phyloP scores from a whole-genome alignment of 2,888 invertebrate genomes.

The Agrochola lota region DNA sequence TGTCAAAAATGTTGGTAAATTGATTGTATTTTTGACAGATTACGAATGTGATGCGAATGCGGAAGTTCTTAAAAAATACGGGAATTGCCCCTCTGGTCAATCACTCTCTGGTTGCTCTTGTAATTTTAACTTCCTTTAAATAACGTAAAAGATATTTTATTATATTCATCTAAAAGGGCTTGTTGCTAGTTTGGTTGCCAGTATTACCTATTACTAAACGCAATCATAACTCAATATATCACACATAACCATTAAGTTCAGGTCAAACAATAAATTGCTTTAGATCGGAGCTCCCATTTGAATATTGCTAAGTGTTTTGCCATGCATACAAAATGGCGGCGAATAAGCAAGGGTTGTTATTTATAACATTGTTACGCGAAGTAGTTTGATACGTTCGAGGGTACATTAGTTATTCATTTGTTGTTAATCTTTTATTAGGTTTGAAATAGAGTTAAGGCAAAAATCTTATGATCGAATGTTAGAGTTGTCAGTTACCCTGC shows the following conservation, averaged over 20 bases:
- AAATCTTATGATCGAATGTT: neutral
- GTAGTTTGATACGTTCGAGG: conserved; percentile 39
- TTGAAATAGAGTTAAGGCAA: neutral
- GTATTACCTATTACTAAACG: conserved; percentile 13
- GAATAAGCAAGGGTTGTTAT: conserved; percentile 45
- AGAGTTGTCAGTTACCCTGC: neutral
- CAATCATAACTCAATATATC: conserved; percentile 42
- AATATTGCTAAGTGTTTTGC: conserved; percentile 63
- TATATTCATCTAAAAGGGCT: neutral
- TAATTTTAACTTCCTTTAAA: neutral
- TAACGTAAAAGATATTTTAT: neutral
- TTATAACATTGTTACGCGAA: conserved; percentile 35
- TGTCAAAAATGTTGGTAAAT: too few relatives aligned
- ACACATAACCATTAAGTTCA: conserved; percentile 46
- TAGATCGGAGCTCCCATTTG: conserved; percentile 56
- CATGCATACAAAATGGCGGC: conserved; percentile 60
- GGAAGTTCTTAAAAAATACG: too few relatives aligned
- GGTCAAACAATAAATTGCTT: conserved; percentile 57
- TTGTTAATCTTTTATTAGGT: too few relatives aligned
- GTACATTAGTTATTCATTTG: conserved; percentile 43
- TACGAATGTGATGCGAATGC: too few relatives aligned
- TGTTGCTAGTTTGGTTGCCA: neutral
- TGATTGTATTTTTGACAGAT: too few relatives aligned
- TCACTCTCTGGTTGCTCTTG: neutral
- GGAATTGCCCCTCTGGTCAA: too few relatives aligned